Percentiles rank a stretch among this genome's conserved stretches.
Conservation (phyloP, 2,113 vertebrate species). For the Piaya cayana region DNA sequence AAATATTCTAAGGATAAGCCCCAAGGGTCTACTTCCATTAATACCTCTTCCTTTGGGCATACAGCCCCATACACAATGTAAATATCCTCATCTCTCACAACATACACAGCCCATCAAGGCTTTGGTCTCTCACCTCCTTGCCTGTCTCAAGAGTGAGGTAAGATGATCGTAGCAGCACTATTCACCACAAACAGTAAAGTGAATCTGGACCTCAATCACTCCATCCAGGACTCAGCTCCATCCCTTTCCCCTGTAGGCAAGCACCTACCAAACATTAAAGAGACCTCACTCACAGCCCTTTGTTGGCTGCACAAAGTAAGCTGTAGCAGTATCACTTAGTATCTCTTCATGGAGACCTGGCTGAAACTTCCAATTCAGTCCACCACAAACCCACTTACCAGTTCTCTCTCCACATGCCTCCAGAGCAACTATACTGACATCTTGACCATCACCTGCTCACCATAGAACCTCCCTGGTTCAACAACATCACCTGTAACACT, state of each 20-base stretch:
- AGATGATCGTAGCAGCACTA: background rate
- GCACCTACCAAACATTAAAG: background rate
- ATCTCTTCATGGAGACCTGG: background rate
- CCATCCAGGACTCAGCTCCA: background rate
- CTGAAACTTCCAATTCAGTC: background rate
- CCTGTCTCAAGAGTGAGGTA: background rate
- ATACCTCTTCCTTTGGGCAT: background rate
- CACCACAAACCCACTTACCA: background rate
- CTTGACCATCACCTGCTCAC: background rate
- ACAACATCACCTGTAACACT: background rate
- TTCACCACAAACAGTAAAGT: rapidly evolving
- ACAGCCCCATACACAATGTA: background rate
- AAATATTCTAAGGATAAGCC: background rate
- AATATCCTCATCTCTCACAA: background rate
- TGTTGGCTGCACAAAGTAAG: background rate
- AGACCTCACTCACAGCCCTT: background rate
- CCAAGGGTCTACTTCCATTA: background rate
- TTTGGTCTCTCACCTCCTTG: background rate
- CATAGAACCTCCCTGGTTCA: background rate
- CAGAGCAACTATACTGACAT: background rate
- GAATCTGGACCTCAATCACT: background rate
- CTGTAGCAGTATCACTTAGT: rapidly evolving
- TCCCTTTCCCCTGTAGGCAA: background rate
- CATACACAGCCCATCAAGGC: background rate
- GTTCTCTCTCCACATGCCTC: background rate